Evolutionary conservation across 2,113 vertebrate species (phyloP).

Genomic region (Ophthalmolycus amberensis): DNA sequence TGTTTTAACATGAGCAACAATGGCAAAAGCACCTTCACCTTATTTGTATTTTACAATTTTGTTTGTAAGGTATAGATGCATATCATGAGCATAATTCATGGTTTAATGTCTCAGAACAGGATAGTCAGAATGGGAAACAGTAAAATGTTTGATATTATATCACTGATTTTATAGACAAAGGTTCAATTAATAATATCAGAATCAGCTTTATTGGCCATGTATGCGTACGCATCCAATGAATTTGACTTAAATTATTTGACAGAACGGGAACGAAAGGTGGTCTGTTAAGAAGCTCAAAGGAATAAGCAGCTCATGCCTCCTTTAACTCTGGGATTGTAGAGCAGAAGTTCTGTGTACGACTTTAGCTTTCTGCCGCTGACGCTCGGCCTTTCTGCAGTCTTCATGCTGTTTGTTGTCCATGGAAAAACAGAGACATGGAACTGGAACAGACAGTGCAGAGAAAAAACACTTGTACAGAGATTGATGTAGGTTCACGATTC

Average conservation of each 20-base stretch:
- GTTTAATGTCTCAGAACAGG: not conserved
- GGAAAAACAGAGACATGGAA: slow-evolving; percentile 12
- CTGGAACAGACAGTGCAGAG: not conserved
- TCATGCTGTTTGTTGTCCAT: slow-evolving; percentile 21
- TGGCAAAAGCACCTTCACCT: no score
- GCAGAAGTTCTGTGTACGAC: not conserved
- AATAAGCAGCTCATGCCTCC: no score
- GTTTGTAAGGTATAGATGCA: not conserved
- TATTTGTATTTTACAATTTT: not conserved
- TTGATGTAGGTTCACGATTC: not conserved
- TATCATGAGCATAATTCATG: not conserved
- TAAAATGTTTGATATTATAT: not conserved
- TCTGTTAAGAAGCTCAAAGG: no score
- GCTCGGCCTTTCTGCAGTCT: slow-evolving; percentile 3
- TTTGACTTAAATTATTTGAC: no score
- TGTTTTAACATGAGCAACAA: not conserved
- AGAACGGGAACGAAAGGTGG: no score
- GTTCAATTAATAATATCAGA: no score
- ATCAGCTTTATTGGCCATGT: no score
- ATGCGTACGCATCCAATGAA: no score
- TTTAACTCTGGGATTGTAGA: not conserved
- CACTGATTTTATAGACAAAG: not conserved
- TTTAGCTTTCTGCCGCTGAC: not conserved
- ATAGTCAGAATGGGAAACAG: not conserved
- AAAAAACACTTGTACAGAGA: not conserved